Percentiles rank a stretch among this genome's conserved stretches.
phyloP scores from a whole-genome alignment of 1,140 invertebrate genomes.

The Zaprionus capensis region DNA sequence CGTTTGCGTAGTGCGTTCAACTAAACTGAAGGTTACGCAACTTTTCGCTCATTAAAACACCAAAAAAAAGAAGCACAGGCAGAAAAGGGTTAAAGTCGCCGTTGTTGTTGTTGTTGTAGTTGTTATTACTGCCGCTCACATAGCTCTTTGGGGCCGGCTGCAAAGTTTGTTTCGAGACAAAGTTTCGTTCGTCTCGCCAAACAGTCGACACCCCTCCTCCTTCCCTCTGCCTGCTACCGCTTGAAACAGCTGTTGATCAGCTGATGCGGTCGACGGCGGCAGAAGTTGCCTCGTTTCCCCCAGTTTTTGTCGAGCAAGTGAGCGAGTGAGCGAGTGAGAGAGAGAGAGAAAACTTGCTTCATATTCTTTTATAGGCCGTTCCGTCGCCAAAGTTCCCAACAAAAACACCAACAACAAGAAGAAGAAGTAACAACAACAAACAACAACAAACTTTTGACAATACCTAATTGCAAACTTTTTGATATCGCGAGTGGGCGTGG shows the following conservation, averaged over 20 bases:
- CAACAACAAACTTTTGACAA: slow-evolving; percentile 61
- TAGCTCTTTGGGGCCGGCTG: slow-evolving; percentile 7
- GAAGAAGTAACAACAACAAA: slow-evolving; percentile 15
- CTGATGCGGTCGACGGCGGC: neutral
- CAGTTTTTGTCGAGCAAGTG: neutral
- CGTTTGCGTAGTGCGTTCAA: neutral
- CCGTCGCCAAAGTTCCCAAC: slow-evolving; percentile 36
- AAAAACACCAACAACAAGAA: slow-evolving; percentile 28
- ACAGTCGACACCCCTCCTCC: neutral
- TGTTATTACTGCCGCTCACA: neutral
- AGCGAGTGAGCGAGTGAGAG: neutral
- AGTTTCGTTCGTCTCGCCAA: slow-evolving; percentile 12
- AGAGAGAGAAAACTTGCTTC: neutral
- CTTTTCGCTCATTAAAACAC: slow-evolving; percentile 9
- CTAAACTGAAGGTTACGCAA: slow-evolving; percentile 2
- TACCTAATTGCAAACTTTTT: slow-evolving; percentile 81
- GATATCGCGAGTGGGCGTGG: slow-evolving; percentile 51
- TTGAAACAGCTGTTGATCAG: slow-evolving; percentile 57
- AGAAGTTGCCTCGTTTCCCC: slow-evolving; percentile 2
- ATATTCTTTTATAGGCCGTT: slow-evolving; percentile 10
- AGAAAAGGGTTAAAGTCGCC: no score
- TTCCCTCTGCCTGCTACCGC: neutral
- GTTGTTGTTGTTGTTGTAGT: neutral
- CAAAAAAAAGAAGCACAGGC: neutral
- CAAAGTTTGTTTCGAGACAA: slow-evolving; percentile 12